Base-by-base conservation (phyloP, 30 jellyfish, hydroid and myxozoan species). In the Rhopilema esculentum region DNA sequence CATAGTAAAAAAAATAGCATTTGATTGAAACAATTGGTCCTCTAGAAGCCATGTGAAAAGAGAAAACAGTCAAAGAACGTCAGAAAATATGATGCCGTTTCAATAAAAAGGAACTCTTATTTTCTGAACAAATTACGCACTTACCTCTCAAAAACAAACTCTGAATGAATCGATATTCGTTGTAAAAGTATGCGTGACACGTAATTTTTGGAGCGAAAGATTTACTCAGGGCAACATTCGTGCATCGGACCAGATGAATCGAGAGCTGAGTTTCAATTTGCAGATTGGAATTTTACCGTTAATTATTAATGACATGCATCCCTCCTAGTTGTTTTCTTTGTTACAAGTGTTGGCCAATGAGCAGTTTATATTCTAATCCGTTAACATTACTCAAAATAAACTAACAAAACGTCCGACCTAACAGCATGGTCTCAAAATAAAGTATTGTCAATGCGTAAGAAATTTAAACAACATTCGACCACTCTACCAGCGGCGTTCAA, bases 241-340 rank as follows among this genome's bases (percentile, higher is more conserved):
- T 40, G 57, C 57, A 40, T 40, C 57, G 12, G 57, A 6, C 12
- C 6, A 40, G 6, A 40, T 40, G 57, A 40, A 40, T 40, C 57
- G 57, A 2, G 57, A 40, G 57, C 57, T 12, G 57, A 40, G 57
- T 40, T 12, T 12, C 9, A 40, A 40, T 40, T 40, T 12, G 57
- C 57, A 40, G 69, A 40, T 29, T 73, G 84, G 84, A 73, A 73
- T 73, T 31, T 31, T 30, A n/a, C 25, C 69, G 69, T 66, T 73
- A 73, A 73, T 73, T 73, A 73, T 73, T 73, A 73, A 73, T 73
- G 27, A 73, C 31, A 31, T 73, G 84, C 69, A 30, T 73, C 69
- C 84, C 49, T n/a, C 51, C 27, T 29, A 49, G 19, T 40, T 40
- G 28, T 26, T 73, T 20, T 73, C 32, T 40, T 40, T 40, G 57